Base-by-base conservation (phyloP, 2,113 vertebrate species). In the Leptobrachium leishanense region DNA sequence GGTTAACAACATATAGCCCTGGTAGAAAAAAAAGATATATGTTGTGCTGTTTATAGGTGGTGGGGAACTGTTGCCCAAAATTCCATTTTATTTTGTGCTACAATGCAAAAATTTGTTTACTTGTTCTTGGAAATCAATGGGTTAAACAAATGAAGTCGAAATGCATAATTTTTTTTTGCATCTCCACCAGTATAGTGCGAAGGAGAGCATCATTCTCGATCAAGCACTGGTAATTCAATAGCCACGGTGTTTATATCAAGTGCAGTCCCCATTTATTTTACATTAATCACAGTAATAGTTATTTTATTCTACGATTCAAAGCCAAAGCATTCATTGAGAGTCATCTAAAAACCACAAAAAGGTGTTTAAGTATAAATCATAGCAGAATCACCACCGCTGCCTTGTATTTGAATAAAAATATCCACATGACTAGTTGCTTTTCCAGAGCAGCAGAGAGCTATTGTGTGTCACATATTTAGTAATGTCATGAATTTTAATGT, bases 401-500 rank as follows among this genome's bases (percentile, higher is more conserved):
- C 55, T 59, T 10, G 55, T 15, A 59, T 59, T 59, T 59, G 55
- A 59, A 59, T 59, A 59, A 15, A 59, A 59, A 1, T 13, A 13
- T 59, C 13, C 6, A 59, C 55, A 59, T 59, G 55, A 7, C 55
- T 12, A 59, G 55, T 12, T 59, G 55, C 6, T 59, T 59, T 59
- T 59, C 11, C 13, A 3, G 55, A 59, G 11, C 55, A 59, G 62
- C 31, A 64, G 6, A 31, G 13, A 64, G 9, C 62, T 64, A 31
- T 64, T 64, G 4, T 64, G 62, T 64, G 62, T 20, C 62, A 64
- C 13, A 64, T 39, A 64, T 39, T 64, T 64, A 31, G 62, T 31
- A 64, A 31, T 64, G n/a, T 64, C 15, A 64, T 64, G 62, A 64
- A 64, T 64, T 64, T 39, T 64, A 31, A 64, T 64, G n/a, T 64